Base-by-base conservation (phyloP, 1,140 invertebrate species). In the Philaenus spumarius region DNA sequence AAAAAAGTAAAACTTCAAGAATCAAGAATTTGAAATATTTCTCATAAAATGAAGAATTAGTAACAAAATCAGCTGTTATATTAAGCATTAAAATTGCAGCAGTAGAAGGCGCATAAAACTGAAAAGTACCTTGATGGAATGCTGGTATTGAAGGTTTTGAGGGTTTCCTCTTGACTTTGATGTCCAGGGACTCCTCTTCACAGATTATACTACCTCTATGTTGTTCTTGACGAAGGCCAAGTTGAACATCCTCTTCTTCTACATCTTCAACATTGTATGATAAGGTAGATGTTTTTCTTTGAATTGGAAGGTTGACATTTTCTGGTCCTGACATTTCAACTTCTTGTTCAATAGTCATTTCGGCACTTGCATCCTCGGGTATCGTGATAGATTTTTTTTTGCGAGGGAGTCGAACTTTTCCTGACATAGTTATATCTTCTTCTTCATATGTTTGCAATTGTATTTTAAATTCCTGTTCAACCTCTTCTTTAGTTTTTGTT, bases 381-480 rank as follows among this genome's bases (percentile, higher is more conserved):
- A 82, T 78, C 58, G 89, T 82, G 69, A 80, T 80, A 20, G 89
- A 83, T 79, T 77, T 89, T 83, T 80, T 83, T 37, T 83, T 84
- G 64, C 84, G 72, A 61, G 80, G 89, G n/a, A 90, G 61, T 74
- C 85, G 86, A 2, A 90, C 82, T 73, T 87, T 90, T 57, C 86
- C 85, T 11, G 85, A 84, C 81, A 91, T 85, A 4, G 86, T 87
- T 60, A 91, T 86, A 72, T 90, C 86, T 76, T 90, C 88, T 74
- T 91, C 89, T 45, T 87, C 86, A 70, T 90, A 90, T 0, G 84
- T 85, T 72, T 89, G 85, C 45, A 89, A 72, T 23, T 86, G 84
- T 62, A 91, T 90, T 69, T 85, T 89, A 68, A 90, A 90, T 73
- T 90, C 87, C 75, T 90, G 87, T 69, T 90, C 87, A 6, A 90